Conservation (phyloP, 2,888 invertebrate species). For the Podotricha telesiphe region DNA sequence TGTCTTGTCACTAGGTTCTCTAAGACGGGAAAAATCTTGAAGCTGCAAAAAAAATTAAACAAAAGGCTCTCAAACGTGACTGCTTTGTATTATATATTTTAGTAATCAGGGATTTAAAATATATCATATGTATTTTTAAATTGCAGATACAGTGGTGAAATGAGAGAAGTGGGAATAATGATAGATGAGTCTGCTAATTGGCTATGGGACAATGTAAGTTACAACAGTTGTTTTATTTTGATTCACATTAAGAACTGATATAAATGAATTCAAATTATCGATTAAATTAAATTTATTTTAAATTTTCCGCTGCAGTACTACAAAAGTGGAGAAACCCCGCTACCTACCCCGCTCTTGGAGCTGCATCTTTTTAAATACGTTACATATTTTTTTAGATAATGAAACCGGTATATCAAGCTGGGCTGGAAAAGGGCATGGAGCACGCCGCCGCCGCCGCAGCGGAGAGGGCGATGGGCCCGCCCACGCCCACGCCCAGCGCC, state of each 20-base stretch:
- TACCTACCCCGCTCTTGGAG: too few relatives aligned
- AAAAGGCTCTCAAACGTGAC: too few relatives aligned
- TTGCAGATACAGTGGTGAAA: constrained; percentile 95
- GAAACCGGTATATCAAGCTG: constrained; percentile 92
- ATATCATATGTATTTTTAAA: background rate
- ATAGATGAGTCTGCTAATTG: constrained; percentile 94
- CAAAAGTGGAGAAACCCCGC: too few relatives aligned
- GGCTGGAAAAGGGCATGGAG: constrained; percentile 92
- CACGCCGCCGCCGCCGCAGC: constrained; percentile 91
- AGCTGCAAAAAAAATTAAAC: too few relatives aligned
- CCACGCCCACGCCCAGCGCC: constrained; percentile 72
- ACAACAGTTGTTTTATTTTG: background rate
- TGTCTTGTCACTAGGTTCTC: too few relatives aligned
- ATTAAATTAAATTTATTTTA: too few relatives aligned
- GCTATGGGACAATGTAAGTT: constrained; percentile 96
- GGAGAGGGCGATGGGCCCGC: constrained; percentile 85
- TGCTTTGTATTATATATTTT: too few relatives aligned
- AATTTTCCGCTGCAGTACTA: too few relatives aligned
- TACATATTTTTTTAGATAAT: constrained; percentile 83
- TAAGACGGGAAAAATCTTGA: too few relatives aligned
- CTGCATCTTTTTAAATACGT: background rate
- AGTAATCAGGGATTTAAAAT: too few relatives aligned
- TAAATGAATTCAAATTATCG: too few relatives aligned
- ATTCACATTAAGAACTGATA: too few relatives aligned
- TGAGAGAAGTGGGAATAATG: constrained; percentile 92